Percentiles rank a stretch among this genome's conserved stretches.
Conservation (phyloP, 1,140 invertebrate species). For the Diploscapter pachys region DNA sequence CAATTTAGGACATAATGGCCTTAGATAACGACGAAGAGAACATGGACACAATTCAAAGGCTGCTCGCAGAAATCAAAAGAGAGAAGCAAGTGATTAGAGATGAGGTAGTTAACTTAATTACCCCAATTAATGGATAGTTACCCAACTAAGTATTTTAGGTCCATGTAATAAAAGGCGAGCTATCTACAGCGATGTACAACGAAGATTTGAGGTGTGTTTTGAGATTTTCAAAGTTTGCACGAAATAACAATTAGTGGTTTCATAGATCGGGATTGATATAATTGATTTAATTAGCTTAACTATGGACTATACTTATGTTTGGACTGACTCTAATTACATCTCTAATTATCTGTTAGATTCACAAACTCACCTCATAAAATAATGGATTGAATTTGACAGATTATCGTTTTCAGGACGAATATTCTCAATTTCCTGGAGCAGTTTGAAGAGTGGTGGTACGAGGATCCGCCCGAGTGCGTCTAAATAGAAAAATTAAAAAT, state of each 20-base stretch:
- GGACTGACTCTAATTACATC: neutral
- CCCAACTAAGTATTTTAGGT: neutral
- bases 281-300: too few relatives aligned
- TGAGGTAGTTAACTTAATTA: neutral
- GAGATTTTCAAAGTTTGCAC: neutral
- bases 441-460: conserved; percentile 31
- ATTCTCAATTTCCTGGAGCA: conserved; percentile 33
- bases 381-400: conserved; percentile 4
- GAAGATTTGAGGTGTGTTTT: conserved; percentile 25
- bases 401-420: conserved; percentile 27
- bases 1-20: conserved; percentile 24
- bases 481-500: too few relatives aligned
- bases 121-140: too few relatives aligned
- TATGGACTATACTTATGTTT: too few relatives aligned
- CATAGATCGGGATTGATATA: too few relatives aligned
- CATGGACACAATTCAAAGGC: conserved; percentile 24
- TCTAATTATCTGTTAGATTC: neutral
- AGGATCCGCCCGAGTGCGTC: conserved; percentile 2
- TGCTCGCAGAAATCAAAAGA: conserved; percentile 23
- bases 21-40: conserved; percentile 30
- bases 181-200: conserved; percentile 32
- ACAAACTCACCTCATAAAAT: neutral
- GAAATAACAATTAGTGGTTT: neutral
- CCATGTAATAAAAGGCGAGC: conserved; percentile 32
- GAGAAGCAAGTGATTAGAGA: conserved; percentile 27